Evolutionary conservation across 2,888 invertebrate species (phyloP), one percentile per base, ranked within the genome.

Genomic region (Cremastobaeus sp.): DNA sequence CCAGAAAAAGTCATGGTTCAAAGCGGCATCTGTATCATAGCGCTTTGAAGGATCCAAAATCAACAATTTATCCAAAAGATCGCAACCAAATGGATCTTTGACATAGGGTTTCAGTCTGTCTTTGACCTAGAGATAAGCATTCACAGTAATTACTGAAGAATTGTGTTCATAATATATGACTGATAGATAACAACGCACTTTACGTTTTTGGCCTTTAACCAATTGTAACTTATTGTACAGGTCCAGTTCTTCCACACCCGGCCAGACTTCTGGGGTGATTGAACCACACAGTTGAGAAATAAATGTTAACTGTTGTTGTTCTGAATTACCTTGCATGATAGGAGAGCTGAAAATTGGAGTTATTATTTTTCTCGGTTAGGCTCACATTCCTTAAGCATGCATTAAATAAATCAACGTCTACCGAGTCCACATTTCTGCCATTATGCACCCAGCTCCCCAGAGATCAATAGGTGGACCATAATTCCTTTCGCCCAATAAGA

Each of bases 1-100:
- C 97, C 97, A 99, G 89, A 99, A 99, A 89, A 99, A 99, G 86
- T 98, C 97, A 85, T 99, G 98, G 89, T 98, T 97, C 0, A 99
- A 87, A 0, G 98, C 97, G 0, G 95, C 94, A 85, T 99, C 98
- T 0, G 97, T 94, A 85, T 98, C 96, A 60, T 91, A 91, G 68
- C 97, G 89, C 86, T 96, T 96, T 0, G 93, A 91, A 0, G 99
- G 99, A 88, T 99, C 98, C 47, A 99, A 88, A 5, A 95, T 94
- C 39, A 99, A 88, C 14, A 99, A 89, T 84, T 95, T 96, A 85
- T 99, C 99, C 0, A 99, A 88, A 9, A 99, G 89, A 86, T 98
- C 98, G 82, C 98, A 94, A 0, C 97, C 99, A 79, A 94, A 94
- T 0, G 94, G 92, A 86, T 97, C 96, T 85, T 96, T 95, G 0